Evolutionary conservation across 2,888 invertebrate genomes (phyloP).

Genomic region (Drosophila merina): DNA sequence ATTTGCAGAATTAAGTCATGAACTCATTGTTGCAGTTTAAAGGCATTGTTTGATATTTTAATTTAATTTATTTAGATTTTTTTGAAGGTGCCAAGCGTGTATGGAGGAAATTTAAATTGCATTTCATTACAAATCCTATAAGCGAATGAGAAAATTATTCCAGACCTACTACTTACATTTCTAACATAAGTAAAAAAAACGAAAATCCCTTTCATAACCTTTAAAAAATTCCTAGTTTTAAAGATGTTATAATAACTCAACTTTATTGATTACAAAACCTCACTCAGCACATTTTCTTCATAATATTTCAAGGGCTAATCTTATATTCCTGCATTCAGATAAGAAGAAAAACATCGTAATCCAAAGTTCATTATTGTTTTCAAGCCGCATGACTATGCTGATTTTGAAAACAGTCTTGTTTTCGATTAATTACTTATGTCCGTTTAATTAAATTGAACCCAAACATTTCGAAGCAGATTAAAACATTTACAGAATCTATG

Average conservation of each 20-base stretch:
- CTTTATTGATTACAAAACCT: neutral
- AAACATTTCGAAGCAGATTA: slow-evolving; percentile 20
- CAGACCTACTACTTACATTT: too few relatives aligned
- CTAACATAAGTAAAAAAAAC: too few relatives aligned
- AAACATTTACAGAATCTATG: slow-evolving; percentile 34
- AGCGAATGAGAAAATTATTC: too few relatives aligned
- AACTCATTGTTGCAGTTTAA: neutral
- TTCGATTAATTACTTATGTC: slow-evolving; percentile 29
- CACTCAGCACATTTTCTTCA: neutral
- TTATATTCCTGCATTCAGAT: neutral
- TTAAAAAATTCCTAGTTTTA: too few relatives aligned
- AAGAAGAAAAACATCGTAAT: neutral
- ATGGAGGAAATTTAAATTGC: neutral
- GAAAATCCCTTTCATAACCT: too few relatives aligned
- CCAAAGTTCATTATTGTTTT: slow-evolving; percentile 4
- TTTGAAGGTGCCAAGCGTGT: neutral
- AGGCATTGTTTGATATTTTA: neutral
- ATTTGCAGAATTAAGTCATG: slow-evolving; percentile 15
- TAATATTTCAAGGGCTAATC: neutral
- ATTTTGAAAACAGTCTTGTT: slow-evolving; percentile 24
- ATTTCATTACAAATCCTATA: neutral
- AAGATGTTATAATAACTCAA: too few relatives aligned
- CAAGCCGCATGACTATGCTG: slow-evolving; percentile 30
- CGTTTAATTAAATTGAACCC: slow-evolving; percentile 32
- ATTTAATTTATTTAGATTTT: neutral